Evolutionary conservation across 2,797 vertebrate genomes (phyloP).

Genomic region (Peromyscus eremicus): DNA sequence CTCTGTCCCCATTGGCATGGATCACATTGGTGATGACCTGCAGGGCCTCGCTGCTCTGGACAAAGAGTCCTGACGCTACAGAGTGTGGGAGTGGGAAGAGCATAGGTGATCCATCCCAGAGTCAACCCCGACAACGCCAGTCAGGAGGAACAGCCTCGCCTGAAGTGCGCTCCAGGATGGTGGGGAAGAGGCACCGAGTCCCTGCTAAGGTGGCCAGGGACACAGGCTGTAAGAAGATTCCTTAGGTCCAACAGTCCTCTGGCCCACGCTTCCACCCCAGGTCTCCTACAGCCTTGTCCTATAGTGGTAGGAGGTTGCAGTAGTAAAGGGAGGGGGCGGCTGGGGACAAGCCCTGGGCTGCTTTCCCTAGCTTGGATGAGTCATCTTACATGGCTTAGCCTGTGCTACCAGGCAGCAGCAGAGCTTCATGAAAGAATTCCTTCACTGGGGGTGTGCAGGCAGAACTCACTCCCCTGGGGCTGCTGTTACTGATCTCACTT

Average conservation of each 20-base stretch:
- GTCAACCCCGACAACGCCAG: neutral
- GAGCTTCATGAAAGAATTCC: neutral
- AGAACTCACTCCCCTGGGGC: neutral
- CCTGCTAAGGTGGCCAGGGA: neutral
- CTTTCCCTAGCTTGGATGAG: neutral
- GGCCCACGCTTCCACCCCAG: neutral
- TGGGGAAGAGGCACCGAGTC: neutral
- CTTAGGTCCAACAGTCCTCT: neutral
- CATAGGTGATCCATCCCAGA: neutral
- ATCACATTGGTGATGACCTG: constrained; percentile 93
- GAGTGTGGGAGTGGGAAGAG: neutral
- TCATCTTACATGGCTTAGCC: neutral
- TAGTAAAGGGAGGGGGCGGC: neutral
- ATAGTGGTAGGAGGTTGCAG: neutral
- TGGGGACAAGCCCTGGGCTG: neutral
- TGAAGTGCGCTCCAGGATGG: neutral
- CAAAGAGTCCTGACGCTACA: constrained; percentile 93
- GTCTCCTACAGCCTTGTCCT: neutral
- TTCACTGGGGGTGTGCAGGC: neutral
- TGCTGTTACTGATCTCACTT: neutral
- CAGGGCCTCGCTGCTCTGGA: constrained; percentile 94
- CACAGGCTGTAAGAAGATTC: neutral
- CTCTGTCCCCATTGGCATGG: constrained; percentile 90
- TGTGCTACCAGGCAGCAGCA: neutral
- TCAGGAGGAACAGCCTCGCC: neutral